Conservation (phyloP, 1,140 invertebrate genomes). For the Neuroterus valhalla region DNA sequence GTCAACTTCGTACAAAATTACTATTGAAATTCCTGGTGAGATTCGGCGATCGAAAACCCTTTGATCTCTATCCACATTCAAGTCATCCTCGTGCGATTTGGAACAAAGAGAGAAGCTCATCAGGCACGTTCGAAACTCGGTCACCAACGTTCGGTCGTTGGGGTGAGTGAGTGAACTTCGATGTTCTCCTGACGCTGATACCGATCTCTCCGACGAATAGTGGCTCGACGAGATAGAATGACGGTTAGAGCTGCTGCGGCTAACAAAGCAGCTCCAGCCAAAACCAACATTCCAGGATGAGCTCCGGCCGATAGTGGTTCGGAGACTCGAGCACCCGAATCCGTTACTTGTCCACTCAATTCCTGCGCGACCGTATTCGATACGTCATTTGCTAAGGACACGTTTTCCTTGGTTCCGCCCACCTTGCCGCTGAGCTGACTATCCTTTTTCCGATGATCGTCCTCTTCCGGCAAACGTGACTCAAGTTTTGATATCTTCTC, state of each 20-base stretch:
- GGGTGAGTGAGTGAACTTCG: conserved; percentile 81
- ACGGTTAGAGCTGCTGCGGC: conserved; percentile 72
- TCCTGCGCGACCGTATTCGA: conserved; percentile 67
- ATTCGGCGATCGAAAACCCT: conserved; percentile 10
- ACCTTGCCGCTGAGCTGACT: not conserved
- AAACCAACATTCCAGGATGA: conserved; percentile 75
- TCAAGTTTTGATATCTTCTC: conserved; percentile 2
- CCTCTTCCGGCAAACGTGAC: not conserved
- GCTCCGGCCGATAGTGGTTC: conserved; percentile 60
- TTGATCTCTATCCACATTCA: not conserved
- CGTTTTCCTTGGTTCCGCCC: conserved; percentile 2
- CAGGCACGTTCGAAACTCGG: conserved; percentile 56
- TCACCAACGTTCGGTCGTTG: conserved; percentile 82
- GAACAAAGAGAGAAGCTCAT: conserved; percentile 30
- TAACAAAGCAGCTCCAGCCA: conserved; percentile 68
- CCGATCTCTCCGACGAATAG: conserved; percentile 64
- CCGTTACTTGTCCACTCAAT: conserved; percentile 65
- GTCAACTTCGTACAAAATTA: conserved; percentile 13
- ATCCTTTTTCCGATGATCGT: not conserved
- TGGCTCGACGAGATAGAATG: conserved; percentile 67
- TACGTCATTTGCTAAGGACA: conserved; percentile 48
- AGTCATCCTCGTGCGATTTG: conserved; percentile 32
- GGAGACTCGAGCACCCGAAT: conserved; percentile 60
- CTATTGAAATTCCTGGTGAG: not conserved
- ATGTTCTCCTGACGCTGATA: conserved; percentile 78